Evolutionary conservation across 2,797 vertebrate genomes (phyloP).

Genomic region (Gymnodraco acuticeps): DNA sequence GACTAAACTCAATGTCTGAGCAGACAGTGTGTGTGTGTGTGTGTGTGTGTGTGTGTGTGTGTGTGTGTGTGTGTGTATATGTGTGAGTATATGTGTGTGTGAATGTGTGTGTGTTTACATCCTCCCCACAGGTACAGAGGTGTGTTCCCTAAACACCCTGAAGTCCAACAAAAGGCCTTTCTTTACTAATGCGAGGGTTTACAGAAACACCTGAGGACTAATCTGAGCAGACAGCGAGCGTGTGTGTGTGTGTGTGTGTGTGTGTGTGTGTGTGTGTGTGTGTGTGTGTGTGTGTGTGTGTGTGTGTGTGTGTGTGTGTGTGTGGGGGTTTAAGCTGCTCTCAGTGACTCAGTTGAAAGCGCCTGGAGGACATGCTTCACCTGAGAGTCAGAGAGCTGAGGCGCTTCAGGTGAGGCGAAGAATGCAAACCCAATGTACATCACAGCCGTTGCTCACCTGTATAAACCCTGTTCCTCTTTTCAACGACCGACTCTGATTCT

Average conservation of each 20-base stretch:
- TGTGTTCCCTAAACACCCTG: constrained; percentile 24
- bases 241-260: constrained; percentile 27
- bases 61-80: neutral
- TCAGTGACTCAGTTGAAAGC: constrained; percentile 36
- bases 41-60: neutral
- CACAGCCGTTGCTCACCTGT: neutral
- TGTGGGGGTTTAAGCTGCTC: constrained; percentile 44
- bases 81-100: too few relatives aligned
- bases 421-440: neutral
- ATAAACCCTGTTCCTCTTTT: constrained; percentile 2
- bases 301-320: constrained; percentile 18
- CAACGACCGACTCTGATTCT: neutral
- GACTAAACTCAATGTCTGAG: constrained; percentile 53
- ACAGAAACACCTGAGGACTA: constrained; percentile 28
- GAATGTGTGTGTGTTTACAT: constrained; percentile 2
- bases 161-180: neutral
- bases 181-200: constrained; percentile 19
- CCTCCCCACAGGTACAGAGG: constrained; percentile 36
- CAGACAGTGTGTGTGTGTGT: constrained; percentile 45
- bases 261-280: too few relatives aligned
- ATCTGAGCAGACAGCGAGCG: constrained; percentile 55
- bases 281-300: constrained; percentile 32
- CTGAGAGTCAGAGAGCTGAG: constrained; percentile 5
- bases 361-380: neutral
- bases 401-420: neutral